Percentiles rank a stretch among this genome's conserved stretches.
These are phyloP conservation scores for Acrobeloides nanus DNA, from an alignment of 2,888 invertebrate species.

Conservation along the genomic window DNA sequence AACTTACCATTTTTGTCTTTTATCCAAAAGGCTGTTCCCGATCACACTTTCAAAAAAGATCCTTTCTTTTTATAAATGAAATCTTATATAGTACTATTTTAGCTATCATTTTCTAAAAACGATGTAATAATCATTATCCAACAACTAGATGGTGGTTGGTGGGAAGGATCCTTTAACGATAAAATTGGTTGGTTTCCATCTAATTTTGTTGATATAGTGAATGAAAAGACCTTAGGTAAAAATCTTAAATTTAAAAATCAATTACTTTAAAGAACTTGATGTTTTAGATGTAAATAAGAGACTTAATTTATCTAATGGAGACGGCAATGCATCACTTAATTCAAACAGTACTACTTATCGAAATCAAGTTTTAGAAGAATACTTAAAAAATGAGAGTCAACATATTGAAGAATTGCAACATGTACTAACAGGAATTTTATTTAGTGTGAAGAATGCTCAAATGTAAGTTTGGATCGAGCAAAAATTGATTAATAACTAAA, in stretches of 20 bases:
- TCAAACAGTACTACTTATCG: slow-evolving; percentile 20
- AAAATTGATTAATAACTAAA: too few relatives aligned
- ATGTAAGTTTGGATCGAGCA: too few relatives aligned
- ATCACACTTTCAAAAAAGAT: too few relatives aligned
- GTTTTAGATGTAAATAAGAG: neutral
- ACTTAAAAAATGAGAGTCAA: slow-evolving; percentile 19
- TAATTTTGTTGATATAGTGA: slow-evolving; percentile 26
- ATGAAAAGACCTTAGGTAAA: too few relatives aligned
- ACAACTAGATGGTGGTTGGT: slow-evolving; percentile 77
- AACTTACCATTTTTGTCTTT: too few relatives aligned
- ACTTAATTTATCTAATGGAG: too few relatives aligned
- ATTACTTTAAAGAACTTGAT: too few relatives aligned
- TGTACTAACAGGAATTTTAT: neutral
- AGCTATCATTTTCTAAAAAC: slow-evolving; percentile 87
- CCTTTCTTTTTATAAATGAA: too few relatives aligned
- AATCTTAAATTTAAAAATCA: too few relatives aligned
- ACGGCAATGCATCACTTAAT: slow-evolving; percentile 2
- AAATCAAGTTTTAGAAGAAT: slow-evolving; percentile 15
- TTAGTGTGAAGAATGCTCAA: neutral
- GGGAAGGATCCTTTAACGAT: slow-evolving; percentile 81
- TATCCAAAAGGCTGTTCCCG: too few relatives aligned
- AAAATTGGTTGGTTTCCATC: slow-evolving; percentile 51
- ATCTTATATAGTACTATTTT: too few relatives aligned
- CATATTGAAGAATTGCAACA: slow-evolving; percentile 24
- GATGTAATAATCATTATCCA: slow-evolving; percentile 94